A percentile compares a stretch with the other conserved stretches of the same genome.
phyloP scores from a whole-genome alignment of 2,113 vertebrate genomes.

The Myiozetetes cayanensis region DNA sequence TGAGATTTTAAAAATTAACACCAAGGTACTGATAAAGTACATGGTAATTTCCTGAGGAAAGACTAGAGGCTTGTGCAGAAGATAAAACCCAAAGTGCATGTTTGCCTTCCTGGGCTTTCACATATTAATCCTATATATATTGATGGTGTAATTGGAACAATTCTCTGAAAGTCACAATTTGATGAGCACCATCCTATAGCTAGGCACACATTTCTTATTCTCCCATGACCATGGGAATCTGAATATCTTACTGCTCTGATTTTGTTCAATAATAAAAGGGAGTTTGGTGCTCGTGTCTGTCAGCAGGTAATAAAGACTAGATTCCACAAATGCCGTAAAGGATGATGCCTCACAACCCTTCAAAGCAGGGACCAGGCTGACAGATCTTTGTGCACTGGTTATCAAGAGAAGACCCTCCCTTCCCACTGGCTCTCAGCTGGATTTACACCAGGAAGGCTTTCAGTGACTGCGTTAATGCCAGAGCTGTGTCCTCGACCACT shows the following conservation, averaged over 20 bases:
- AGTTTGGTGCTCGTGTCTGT: not conserved
- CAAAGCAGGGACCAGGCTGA: not conserved
- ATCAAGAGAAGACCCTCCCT: not conserved
- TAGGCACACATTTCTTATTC: not conserved
- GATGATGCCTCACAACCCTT: not conserved
- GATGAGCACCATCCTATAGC: not conserved
- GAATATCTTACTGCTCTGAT: not conserved
- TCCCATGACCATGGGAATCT: not conserved
- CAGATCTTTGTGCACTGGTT: not conserved
- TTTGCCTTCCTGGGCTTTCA: not conserved
- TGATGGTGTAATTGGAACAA: not conserved
- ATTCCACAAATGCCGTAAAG: not conserved
- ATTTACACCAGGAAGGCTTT: not conserved
- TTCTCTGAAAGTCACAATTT: not conserved
- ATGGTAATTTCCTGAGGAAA: conserved; percentile 25
- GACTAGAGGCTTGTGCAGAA: conserved; percentile 21
- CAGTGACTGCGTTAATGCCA: fast-evolving
- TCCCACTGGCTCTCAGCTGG: not conserved
- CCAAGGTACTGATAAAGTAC: not conserved
- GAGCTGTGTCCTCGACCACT: not conserved
- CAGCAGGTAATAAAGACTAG: not conserved
- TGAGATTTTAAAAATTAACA: conserved; percentile 4
- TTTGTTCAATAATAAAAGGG: not conserved
- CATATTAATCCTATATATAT: not conserved
- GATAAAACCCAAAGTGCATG: not conserved